phyloP scores from a whole-genome alignment of 2,113 vertebrate genomes.

The Notiomystis cincta region DNA sequence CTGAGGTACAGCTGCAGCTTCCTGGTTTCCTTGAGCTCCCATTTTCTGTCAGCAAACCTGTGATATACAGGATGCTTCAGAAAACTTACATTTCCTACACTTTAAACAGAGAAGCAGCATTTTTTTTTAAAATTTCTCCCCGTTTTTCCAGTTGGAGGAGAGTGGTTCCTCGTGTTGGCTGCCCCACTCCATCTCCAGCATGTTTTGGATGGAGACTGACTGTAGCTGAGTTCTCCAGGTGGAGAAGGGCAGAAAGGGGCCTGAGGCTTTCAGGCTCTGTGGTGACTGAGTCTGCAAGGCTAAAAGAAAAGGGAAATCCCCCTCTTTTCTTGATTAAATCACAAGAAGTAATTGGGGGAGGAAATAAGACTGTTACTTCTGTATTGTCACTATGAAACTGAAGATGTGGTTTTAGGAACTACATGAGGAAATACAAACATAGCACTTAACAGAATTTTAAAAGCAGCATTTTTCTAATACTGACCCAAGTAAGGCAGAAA shows the following conservation, averaged over 20 bases:
- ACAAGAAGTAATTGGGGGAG: neutral
- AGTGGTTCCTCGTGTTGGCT: rapidly evolving
- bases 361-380: neutral
- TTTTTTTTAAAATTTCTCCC: neutral
- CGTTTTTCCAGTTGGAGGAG: neutral
- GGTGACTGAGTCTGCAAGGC: neutral
- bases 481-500: neutral
- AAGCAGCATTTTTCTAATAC: neutral
- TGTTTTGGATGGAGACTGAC: neutral
- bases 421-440: neutral
- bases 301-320: neutral
- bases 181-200: neutral
- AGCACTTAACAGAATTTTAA: neutral
- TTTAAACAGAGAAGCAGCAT: neutral
- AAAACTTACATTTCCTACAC: neutral
- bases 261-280: neutral
- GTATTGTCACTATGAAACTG: neutral
- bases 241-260: neutral
- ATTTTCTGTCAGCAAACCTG: neutral
- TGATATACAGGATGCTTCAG: neutral
- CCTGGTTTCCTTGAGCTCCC: neutral
- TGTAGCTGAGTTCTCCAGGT: neutral
- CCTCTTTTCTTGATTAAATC: neutral
- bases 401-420: neutral
- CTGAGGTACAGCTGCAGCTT: neutral